These are phyloP conservation scores for Catajapyx aquilonaris DNA, from an alignment of 1,140 invertebrate genomes.

Conservation along the genomic window DNA sequence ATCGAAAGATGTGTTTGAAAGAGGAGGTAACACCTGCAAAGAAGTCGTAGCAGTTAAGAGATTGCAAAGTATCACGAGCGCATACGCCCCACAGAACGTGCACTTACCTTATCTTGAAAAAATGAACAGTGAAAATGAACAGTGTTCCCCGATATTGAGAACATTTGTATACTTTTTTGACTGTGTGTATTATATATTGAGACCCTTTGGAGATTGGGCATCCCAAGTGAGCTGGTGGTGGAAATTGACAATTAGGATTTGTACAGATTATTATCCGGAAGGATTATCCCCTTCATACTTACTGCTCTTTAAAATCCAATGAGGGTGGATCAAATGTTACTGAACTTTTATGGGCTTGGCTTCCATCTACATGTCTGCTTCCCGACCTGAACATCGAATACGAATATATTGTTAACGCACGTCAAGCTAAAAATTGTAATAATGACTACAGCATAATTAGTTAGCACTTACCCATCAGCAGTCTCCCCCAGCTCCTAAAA, in stretches of 20 bases:
- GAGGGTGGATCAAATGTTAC: background rate
- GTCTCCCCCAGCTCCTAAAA: no score
- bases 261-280: no score
- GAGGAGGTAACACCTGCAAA: conserved; percentile 55
- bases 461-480: no score
- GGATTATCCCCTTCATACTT: background rate
- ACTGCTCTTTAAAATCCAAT: background rate
- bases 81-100: no score
- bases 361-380: no score
- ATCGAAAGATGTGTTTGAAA: conserved; percentile 83
- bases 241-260: no score
- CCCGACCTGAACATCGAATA: no score
- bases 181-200: background rate
- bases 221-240: background rate
- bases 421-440: no score
- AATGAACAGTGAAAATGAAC: conserved; percentile 1
- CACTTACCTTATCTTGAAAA: background rate
- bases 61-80: no score
- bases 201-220: background rate
- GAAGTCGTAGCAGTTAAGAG: no score
- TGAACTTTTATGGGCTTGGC: background rate
- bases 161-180: background rate
- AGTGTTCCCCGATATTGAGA: background rate
- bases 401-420: no score
- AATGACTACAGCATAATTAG: no score